Base-by-base conservation (phyloP, 2,113 vertebrate genomes). In the Brachypteracias leptosomus region DNA sequence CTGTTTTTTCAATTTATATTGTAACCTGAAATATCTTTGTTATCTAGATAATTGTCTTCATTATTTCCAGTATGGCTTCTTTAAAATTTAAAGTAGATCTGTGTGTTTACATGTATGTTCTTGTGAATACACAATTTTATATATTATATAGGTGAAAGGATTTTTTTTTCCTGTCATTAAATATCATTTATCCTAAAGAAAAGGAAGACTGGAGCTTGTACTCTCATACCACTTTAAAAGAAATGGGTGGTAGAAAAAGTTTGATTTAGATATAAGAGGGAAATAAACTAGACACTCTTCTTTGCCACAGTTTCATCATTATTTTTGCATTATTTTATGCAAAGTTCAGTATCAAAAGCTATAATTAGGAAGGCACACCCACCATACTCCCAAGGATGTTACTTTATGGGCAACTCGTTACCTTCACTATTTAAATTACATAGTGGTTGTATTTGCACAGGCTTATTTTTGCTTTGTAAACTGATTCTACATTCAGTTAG, bases 341-440 rank as follows among this genome's bases (percentile, higher is more conserved):
- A 55, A 74, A 21, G 4, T 36, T n/a, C 35, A 67, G 3, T 79
- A 65, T 85, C 71, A 93, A 93, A 96, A 91, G 20, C 54, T 74
- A 54, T 52, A 86, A 86, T 2, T 57, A 49, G 51, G 49, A 97
- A 85, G 47, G 16, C 55, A 47, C 0, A 2, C 11, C 33, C 17
- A 65, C 7, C n/a, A 57, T 66, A 66, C 52, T 93, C 71, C 63
- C 51, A 57, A 38, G 15, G 49, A 88, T 81, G 42, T 77, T 93
- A 68, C 57, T 96, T 90, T 63, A 74, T 85, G 65, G 82, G 31
- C 25, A 94, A 35, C 46, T 79, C 33, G 73, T 94, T 62, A 89
- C 52, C 68, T 75, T 94, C 71, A 47, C 90, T 47, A 61, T 78
- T 93, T 72, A 92, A 84, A 82, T 90, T 66, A 79, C 59, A 51